These are phyloP conservation scores for Myoxocephalus aenaeus DNA, from an alignment of 2,797 vertebrate genomes.

Conservation along the genomic window DNA sequence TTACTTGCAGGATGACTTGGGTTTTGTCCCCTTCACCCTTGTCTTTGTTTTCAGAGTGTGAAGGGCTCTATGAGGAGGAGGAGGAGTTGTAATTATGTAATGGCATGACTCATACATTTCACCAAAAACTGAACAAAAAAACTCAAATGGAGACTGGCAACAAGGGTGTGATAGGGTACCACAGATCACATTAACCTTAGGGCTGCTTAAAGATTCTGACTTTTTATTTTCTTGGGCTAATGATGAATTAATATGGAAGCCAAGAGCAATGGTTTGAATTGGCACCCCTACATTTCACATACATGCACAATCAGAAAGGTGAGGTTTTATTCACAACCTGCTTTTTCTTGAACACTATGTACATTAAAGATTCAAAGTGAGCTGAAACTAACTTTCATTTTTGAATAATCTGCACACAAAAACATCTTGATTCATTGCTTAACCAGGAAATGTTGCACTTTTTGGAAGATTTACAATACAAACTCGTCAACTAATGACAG, in stretches of 20 bases:
- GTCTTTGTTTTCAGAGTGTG: background rate
- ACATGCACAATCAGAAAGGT: background rate
- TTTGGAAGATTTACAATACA: background rate
- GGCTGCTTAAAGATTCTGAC: background rate
- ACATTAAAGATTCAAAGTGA: background rate
- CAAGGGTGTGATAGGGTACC: background rate
- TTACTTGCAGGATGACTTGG: background rate
- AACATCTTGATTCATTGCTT: fast-evolving
- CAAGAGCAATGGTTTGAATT: background rate
- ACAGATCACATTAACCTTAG: background rate
- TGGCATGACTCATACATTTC: background rate
- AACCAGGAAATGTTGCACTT: background rate
- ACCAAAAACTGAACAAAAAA: background rate
- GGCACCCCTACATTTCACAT: background rate
- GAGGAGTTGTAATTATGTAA: background rate
- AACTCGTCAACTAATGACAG: background rate
- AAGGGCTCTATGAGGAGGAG: background rate
- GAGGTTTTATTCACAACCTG: background rate
- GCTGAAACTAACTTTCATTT: background rate
- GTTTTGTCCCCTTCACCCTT: slow-evolving; percentile 1
- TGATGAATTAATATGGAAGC: background rate
- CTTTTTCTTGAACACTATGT: background rate
- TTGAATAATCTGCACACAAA: background rate
- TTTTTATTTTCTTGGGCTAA: background rate
- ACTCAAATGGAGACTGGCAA: background rate